Evolutionary conservation across 2,888 invertebrate genomes (phyloP), one percentile per base, ranked within the genome.

Genomic region (Hanleya hanleyi): DNA sequence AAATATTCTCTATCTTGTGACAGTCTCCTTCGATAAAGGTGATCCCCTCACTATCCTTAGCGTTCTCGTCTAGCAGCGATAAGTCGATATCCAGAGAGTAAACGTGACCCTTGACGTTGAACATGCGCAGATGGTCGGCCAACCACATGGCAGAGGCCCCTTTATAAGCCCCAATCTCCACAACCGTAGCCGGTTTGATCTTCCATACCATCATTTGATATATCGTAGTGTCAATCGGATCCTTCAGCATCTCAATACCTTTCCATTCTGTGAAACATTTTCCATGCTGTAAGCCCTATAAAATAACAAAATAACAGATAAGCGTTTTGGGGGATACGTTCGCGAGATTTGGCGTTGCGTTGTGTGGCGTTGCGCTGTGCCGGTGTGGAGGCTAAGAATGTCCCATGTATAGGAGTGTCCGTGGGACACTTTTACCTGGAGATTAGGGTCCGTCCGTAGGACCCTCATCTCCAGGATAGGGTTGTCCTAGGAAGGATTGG

Each of bases 11-110:
- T 12, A 64, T 64, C 29, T 36, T 32, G n/a, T 22, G 12, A 64
- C 29, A 32, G 64, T 64, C 64, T 37, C 64, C 64, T 36, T 64
- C 35, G n/a, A 64, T 5, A 18, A 64, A 64, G 64, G 64, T 64
- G 38, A 64, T 37, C 4, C 15, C 26, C 9, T 64, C 36, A 35
- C 35, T 32, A 15, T 26, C 3, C 15, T 26, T 32, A 32, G 15
- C 64, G 15, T 64, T 36, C 29, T 18, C 15, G 36, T 33, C 26
- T 1, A 64, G 4, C 32, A 32, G 18, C 9, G 18, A 18, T 22
- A 37, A 3, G 38, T 64, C 64, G 2, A 64, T 64, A 36, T 64
- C 64, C 1, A 33, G 9, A 15, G 64, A 32, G 64, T 32, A 32
- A 3, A 64, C 64, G 5, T 33, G 64, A 35, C 5, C 18, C 4